Evolutionary conservation across 2,113 vertebrate species (phyloP), one percentile per base, ranked within the genome.

Genomic region (Myrmophylax atrothorax): DNA sequence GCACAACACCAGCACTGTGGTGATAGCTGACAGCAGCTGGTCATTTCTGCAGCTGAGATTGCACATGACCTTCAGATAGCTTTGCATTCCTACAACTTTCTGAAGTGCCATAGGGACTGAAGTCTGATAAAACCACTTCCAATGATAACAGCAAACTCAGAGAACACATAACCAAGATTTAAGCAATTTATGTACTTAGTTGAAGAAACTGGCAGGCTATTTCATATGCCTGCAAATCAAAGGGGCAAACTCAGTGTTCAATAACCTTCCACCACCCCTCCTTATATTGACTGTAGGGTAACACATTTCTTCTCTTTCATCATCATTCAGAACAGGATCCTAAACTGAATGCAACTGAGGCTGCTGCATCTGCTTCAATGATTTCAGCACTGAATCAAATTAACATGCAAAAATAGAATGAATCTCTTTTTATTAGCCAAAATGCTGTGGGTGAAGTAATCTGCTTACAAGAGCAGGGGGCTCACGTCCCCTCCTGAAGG

Each of bases 71-170:
- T 87, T 56, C 85, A 56, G 62, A 84, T 33, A 67, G 77, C 53
- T 80, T 31, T 38, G 37, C 77, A 38, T 63, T 90, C 82, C 73
- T 31, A 37, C 62, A 47, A 12, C 67, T 38, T 79, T 56, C 82
- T 58, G 33, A 31, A 92, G 63, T 7, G 38, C 77, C 63, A 3
- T 0, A 2, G 74, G 81, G 63, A 62, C 52, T 14, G 11, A 17
- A 37, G 37, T 16, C 67, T 67, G 89, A 90, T 84, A 87, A 92
- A 84, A 75, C 40, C 13, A 20, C 67, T 87, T 75, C 85, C 89
- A 95, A 16, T 25, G 62, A 55, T 50, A 95, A 53, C 40, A 90
- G 82, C 79, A 47, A 78, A 58, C 42, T 47, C 50, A 17, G 40
- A 26, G 44, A 70, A 42, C 37, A 18, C 38, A 29, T 2, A 78